Evolutionary conservation across 2,888 invertebrate genomes (phyloP).

Genomic region (Sycophila texana): DNA sequence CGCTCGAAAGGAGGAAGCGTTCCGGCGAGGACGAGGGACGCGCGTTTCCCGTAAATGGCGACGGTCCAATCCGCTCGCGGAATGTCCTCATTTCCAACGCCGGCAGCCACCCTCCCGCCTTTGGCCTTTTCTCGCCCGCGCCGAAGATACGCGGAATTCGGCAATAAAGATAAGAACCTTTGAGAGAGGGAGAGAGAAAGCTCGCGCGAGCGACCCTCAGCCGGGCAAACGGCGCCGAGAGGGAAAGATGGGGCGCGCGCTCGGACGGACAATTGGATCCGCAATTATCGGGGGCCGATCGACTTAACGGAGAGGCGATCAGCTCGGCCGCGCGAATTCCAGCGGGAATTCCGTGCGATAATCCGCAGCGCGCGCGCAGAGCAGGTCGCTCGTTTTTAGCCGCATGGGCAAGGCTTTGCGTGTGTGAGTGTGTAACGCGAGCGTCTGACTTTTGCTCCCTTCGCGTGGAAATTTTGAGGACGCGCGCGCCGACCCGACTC

Average conservation of each 20-base stretch:
- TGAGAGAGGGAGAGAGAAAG: constrained; percentile 44
- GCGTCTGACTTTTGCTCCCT: neutral
- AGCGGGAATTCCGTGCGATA: constrained; percentile 17
- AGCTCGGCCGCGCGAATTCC: constrained; percentile 28
- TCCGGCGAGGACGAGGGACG: constrained; percentile 2
- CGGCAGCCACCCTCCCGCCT: neutral
- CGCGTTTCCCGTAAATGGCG: constrained; percentile 63
- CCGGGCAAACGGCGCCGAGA: neutral
- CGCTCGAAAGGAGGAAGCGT: neutral
- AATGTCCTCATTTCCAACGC: constrained; percentile 69
- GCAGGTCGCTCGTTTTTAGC: neutral
- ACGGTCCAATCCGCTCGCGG: constrained; percentile 66
- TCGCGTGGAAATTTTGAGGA: neutral
- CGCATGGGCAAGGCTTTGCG: neutral
- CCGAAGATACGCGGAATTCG: constrained; percentile 66
- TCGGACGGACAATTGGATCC: constrained; percentile 49
- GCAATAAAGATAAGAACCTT: constrained; percentile 70
- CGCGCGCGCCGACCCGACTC: neutral
- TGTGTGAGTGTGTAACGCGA: neutral
- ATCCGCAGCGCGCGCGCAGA: constrained; percentile 14
- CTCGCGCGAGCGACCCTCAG: neutral
- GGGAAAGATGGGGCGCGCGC: constrained; percentile 5
- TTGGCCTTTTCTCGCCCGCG: constrained; percentile 47
- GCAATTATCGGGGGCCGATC: constrained; percentile 54
- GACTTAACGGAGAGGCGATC: constrained; percentile 42